phyloP scores from a whole-genome alignment of 2,113 vertebrate species.

The Proterorhinus semilunaris region DNA sequence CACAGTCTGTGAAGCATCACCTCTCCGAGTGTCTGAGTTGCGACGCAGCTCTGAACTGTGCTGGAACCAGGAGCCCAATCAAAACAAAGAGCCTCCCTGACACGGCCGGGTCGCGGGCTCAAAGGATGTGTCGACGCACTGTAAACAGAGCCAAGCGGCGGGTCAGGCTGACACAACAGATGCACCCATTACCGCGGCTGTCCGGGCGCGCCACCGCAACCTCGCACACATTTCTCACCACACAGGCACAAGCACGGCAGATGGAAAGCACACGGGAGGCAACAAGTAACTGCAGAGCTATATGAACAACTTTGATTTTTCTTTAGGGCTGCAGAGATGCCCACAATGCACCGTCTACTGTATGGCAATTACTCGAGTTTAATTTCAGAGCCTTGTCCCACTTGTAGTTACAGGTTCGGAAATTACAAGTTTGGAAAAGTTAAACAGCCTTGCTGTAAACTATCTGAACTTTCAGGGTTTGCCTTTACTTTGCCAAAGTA shows the following conservation, averaged over 20 bases:
- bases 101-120: conserved; percentile 43
- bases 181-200: conserved; percentile 31
- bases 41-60: conserved; percentile 10
- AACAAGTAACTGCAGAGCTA: conserved; percentile 21
- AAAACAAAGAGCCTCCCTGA: conserved; percentile 44
- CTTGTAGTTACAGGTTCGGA: not conserved
- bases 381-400: not conserved
- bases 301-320: conserved; percentile 10
- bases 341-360: not conserved
- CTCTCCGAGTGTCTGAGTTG: conserved; percentile 11
- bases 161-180: conserved; percentile 58
- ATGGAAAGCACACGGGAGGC: conserved; percentile 14
- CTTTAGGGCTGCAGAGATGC: not conserved
- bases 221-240: conserved; percentile 49
- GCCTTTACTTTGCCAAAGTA: not conserved
- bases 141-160: conserved; percentile 46
- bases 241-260: conserved; percentile 35
- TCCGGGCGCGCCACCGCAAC: conserved; percentile 42
- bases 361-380: not conserved
- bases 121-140: conserved; percentile 39
- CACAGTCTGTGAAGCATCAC: conserved; percentile 20
- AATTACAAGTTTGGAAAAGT: not conserved
- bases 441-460: not conserved
- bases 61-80: conserved; percentile 34
- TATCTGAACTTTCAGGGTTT: not conserved